These are phyloP conservation scores for Latrodectus elegans DNA, from an alignment of 2,888 invertebrate species.

Conservation along the genomic window DNA sequence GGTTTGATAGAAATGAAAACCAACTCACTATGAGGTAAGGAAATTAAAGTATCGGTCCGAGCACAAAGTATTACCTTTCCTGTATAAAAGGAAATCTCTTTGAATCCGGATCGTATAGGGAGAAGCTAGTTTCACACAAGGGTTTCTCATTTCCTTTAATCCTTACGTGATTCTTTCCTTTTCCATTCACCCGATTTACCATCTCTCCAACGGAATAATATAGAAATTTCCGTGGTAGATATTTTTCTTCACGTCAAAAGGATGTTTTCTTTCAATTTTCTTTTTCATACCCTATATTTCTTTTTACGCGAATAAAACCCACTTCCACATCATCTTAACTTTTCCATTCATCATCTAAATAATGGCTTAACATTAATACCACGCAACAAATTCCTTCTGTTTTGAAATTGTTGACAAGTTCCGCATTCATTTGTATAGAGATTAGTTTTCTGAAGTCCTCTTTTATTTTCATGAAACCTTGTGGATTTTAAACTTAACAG, in stretches of 20 bases:
- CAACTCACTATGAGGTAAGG: conserved; percentile 18
- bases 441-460: no score
- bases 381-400: conserved; percentile 15
- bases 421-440: no score
- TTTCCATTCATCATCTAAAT: conserved; percentile 48
- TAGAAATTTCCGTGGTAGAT: conserved; percentile 22
- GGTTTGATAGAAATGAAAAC: conserved; percentile 25
- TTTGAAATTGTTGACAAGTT: conserved; percentile 32
- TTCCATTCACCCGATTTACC: conserved; percentile 50
- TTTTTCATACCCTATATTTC: no score
- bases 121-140: conserved; percentile 28
- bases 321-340: neutral
- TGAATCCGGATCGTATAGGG: conserved; percentile 25
- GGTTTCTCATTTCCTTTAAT: conserved; percentile 48
- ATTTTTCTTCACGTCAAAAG: conserved; percentile 5
- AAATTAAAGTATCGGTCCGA: conserved; percentile 37
- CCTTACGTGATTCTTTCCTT: conserved; percentile 24
- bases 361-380: conserved; percentile 52
- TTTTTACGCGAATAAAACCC: no score
- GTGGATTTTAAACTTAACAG: no score
- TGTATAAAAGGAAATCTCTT: conserved; percentile 26
- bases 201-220: conserved; percentile 36
- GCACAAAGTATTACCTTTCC: conserved; percentile 13
- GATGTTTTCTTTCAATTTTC: no score
- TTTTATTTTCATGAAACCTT: no score